phyloP scores from a whole-genome alignment of 64 coral and sea anemone species.

The Stichodactyla mertensii region DNA sequence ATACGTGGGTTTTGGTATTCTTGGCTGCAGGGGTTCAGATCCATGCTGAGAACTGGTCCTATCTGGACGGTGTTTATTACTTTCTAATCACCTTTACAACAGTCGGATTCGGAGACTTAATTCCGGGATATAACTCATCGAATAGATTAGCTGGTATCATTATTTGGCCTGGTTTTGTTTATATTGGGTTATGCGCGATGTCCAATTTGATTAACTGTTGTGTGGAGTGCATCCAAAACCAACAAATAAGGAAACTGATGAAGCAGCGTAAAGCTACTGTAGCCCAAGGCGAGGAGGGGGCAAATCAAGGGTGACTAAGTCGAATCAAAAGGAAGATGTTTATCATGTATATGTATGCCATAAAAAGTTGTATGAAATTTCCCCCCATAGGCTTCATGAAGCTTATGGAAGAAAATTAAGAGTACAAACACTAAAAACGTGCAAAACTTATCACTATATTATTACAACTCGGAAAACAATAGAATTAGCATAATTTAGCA shows the following conservation, averaged over 20 bases:
- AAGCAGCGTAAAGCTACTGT: neutral
- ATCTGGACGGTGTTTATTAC: slow-evolving; percentile 33
- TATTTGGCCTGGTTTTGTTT: neutral
- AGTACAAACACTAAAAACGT: no score
- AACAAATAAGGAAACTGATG: neutral
- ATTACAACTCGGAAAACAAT: no score
- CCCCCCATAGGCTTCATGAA: no score
- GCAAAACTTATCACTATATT: no score
- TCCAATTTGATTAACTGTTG: neutral
- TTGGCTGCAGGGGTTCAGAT: slow-evolving; percentile 1
- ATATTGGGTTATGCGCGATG: neutral
- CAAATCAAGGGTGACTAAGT: neutral
- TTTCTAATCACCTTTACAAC: slow-evolving; percentile 31
- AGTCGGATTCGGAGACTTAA: slow-evolving; percentile 41
- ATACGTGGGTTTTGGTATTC: neutral
- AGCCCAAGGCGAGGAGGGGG: neutral
- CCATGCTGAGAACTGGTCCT: slow-evolving; percentile 30
- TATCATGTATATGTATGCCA: no score
- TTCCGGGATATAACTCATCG: neutral
- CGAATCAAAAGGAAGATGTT: no score
- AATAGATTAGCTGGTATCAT: neutral
- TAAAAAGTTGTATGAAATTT: no score
- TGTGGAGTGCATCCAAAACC: neutral
- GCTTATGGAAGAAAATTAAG: no score
- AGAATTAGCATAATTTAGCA: no score